phyloP scores from a whole-genome alignment of 2,888 invertebrate species.

The Drosophila histrio region DNA sequence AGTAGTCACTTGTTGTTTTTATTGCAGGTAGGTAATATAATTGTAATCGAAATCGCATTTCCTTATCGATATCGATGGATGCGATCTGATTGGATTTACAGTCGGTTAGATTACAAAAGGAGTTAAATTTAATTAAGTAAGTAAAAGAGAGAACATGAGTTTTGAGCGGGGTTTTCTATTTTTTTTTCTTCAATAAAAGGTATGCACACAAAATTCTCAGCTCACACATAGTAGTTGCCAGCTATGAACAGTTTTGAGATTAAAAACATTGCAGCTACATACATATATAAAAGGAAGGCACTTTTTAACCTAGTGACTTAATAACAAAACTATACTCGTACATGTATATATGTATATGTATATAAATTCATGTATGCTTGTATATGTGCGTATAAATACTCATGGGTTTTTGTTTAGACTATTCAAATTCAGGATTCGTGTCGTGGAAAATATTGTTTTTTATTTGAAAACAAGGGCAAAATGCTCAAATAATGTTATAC shows the following conservation, averaged over 20 bases:
- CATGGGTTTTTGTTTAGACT: constrained; percentile 17
- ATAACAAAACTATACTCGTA: constrained; percentile 47
- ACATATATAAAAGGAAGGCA: constrained; percentile 59
- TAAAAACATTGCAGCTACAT: constrained; percentile 18
- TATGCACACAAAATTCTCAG: constrained; percentile 33
- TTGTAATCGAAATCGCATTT: not conserved
- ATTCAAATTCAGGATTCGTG: constrained; percentile 6
- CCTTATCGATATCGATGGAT: not conserved
- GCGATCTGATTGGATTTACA: constrained; percentile 3
- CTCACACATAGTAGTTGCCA: constrained; percentile 8
- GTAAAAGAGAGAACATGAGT: constrained; percentile 9
- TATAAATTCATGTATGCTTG: constrained; percentile 16
- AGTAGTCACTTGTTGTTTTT: constrained; percentile 34
- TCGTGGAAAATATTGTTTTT: not conserved
- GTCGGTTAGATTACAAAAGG: constrained; percentile 6
- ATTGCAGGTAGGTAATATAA: constrained; percentile 24
- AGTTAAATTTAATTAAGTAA: constrained; percentile 53
- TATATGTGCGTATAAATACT: constrained; percentile 44
- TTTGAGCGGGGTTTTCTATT: constrained; percentile 12
- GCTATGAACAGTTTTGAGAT: constrained; percentile 25
- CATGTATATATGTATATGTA: constrained; percentile 7
- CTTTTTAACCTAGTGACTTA: constrained; percentile 66
- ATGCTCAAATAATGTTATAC: constrained; percentile 21
- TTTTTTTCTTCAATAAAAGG: not conserved
- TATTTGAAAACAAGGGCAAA: constrained; percentile 16